Conservation (phyloP, 1,140 invertebrate genomes). For the Aphis gossypii region DNA sequence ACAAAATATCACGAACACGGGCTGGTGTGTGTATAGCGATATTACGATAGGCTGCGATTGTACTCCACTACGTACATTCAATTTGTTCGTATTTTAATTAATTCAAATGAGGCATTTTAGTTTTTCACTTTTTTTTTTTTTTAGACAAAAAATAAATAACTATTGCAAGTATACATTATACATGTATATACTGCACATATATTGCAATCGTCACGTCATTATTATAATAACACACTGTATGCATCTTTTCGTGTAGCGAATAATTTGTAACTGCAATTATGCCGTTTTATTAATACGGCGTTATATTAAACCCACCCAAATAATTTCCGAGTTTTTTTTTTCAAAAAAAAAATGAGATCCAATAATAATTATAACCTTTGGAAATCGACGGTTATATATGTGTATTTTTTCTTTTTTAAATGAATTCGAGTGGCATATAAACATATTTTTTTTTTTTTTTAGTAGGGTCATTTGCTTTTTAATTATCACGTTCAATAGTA, state of each 20-base stretch:
- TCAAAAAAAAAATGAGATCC: background rate
- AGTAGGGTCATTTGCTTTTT: constrained; percentile 2
- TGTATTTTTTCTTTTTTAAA: background rate
- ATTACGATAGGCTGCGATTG: background rate
- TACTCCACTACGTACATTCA: background rate
- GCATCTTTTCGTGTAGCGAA: background rate
- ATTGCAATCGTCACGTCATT: background rate
- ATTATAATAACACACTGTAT: background rate
- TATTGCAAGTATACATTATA: background rate
- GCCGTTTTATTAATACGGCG: background rate
- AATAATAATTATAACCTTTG: background rate
- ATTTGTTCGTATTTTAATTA: background rate
- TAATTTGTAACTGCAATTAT: background rate
- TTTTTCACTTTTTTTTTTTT: background rate
- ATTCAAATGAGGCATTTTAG: background rate
- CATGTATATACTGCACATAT: background rate
- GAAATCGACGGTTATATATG: background rate
- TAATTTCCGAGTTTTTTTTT: background rate
- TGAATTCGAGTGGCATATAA: background rate
- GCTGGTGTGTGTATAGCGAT: background rate
- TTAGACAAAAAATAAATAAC: background rate
- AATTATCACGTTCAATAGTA: constrained; percentile 25
- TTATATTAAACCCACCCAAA: background rate
- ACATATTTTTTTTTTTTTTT: background rate
- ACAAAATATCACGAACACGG: background rate